phyloP scores from a whole-genome alignment of 2,888 invertebrate species.

The Agrilus biguttatus region DNA sequence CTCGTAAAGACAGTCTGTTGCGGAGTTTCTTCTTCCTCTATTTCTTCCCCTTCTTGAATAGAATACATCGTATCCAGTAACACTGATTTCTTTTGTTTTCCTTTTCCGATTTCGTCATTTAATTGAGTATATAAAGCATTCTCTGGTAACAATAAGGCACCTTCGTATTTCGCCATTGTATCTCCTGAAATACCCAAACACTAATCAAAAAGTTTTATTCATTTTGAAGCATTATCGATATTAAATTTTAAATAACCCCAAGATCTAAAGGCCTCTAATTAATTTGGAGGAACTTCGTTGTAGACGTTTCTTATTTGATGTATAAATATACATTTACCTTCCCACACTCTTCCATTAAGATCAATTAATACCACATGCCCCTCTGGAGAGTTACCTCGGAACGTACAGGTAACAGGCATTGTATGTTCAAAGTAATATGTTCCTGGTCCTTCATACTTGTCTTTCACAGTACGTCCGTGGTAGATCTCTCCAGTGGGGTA shows the following conservation, averaged over 20 bases:
- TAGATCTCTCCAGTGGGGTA: conserved; percentile 37
- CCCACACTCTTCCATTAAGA: conserved; percentile 39
- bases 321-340: conserved; percentile 21
- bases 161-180: conserved; percentile 11
- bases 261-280: no score
- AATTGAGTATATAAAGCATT: conserved; percentile 21
- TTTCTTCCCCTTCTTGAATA: conserved; percentile 2
- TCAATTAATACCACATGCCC: conserved; percentile 34
- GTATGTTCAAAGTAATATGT: conserved; percentile 38
- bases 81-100: conserved; percentile 7
- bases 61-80: conserved; percentile 3
- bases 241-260: no score
- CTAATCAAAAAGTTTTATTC: no score
- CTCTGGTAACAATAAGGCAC: conserved; percentile 18
- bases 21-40: conserved; percentile 2
- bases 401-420: conserved; percentile 33
- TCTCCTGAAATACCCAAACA: not conserved
- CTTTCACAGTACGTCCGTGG: conserved; percentile 35
- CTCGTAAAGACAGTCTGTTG: conserved; percentile 20
- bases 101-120: conserved; percentile 16
- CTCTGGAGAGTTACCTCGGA: conserved; percentile 36
- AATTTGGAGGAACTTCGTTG: no score
- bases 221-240: no score
- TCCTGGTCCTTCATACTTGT: conserved; percentile 35
- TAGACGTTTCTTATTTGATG: not conserved